Conservation (phyloP, 1,140 invertebrate genomes). For the Drosophila ficusphila region DNA sequence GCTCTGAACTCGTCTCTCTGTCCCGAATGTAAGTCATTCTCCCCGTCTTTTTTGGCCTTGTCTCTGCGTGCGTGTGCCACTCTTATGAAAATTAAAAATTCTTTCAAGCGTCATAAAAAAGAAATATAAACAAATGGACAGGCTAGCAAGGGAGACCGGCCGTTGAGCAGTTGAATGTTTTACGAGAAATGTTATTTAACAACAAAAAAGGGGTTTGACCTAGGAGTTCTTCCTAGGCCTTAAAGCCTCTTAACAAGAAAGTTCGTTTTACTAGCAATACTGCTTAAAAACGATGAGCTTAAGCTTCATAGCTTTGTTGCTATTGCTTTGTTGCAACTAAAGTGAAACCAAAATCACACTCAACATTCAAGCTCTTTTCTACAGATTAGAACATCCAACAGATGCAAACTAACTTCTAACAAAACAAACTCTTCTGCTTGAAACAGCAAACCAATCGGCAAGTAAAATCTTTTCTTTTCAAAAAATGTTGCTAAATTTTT, state of each 20-base stretch:
- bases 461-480: too few species aligned
- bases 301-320: too few species aligned
- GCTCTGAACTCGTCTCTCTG: conserved; percentile 18
- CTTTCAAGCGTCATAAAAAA: conserved; percentile 56
- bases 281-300: too few species aligned
- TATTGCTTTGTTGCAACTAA: too few species aligned
- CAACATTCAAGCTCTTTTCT: too few species aligned
- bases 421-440: too few species aligned
- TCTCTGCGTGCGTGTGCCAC: conserved; percentile 24
- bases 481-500: too few species aligned
- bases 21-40: conserved; percentile 8
- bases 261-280: too few species aligned
- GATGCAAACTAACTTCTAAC: too few species aligned
- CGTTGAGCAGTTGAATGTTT: conserved; percentile 3
- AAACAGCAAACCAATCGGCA: too few species aligned
- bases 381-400: too few species aligned
- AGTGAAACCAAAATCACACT: too few species aligned
- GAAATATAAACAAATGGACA: conserved; percentile 43
- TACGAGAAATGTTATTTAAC: not conserved
- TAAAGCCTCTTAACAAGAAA: not conserved
- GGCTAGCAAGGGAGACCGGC: not conserved
- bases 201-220: conserved; percentile 31
- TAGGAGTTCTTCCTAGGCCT: not conserved
- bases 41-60: not conserved
- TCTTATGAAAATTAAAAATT: conserved; percentile 76